Base-by-base conservation (phyloP, 1,140 invertebrate species). In the Sarcophaga peregrina region DNA sequence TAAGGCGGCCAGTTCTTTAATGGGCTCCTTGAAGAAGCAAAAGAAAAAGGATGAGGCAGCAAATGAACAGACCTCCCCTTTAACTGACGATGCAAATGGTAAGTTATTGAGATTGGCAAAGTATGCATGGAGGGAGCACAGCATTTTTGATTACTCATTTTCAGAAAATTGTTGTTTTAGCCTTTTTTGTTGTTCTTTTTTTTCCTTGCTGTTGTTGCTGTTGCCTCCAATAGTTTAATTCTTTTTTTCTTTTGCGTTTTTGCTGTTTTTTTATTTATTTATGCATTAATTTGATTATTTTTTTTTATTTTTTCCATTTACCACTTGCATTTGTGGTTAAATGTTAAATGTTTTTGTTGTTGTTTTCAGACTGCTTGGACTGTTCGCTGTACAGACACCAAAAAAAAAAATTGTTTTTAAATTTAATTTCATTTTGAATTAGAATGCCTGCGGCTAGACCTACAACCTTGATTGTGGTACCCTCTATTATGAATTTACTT, bases 51-150 rank as follows among this genome's bases (percentile, higher is more conserved):
- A 68, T 20, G 25, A 37, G 25, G 25, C 25, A 4, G 25, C 25
- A 37, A 37, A 37, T 37, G 25, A 37, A 37, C 25, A 37, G 25
- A 8, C 50, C 50, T 52, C 62, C 17, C n/a, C 75, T 17, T 50
- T 78, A 78, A n/a, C 47, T 5, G 48, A 78, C 20, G 75, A 78
- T 20, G 20, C 47, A 3, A 78, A 78, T 10, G 75, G 75, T 78
- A 25, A 78, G 75, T 78, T 78, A 6, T 50, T 9, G 47, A 52
- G 5, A 48, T 48, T 48, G 1, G 13, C 5, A 62, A 62, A 10
- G 13, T 17, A 7, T 62, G 8, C 15, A 13, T 75, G 13, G 7
- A 75, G 6, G 47, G 11, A 15, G 73, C 73, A 74, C 37, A 25
- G 8, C 13, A 8, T 72, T 17, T 72, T 62, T 72, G 62, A 72